These are phyloP conservation scores for Philereme vetulata DNA, from an alignment of 2,888 invertebrate species.

Conservation along the genomic window DNA sequence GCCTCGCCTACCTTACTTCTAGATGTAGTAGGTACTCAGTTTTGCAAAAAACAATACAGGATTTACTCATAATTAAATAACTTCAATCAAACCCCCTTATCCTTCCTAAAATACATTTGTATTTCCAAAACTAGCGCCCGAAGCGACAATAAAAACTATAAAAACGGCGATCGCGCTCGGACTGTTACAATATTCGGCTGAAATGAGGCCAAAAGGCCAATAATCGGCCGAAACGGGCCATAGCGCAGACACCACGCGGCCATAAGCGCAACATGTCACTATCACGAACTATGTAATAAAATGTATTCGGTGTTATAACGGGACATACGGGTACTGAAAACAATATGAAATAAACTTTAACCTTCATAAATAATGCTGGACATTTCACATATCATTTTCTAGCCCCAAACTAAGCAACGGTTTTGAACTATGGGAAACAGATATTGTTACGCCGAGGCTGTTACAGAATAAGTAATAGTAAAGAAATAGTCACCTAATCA, in stretches of 20 bases:
- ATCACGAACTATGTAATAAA: conserved; percentile 54
- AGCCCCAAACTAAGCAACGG: too few relatives aligned
- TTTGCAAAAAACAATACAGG: too few relatives aligned
- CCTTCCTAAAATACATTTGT: conserved; percentile 26
- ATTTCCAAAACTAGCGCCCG: conserved; percentile 41
- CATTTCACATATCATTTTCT: too few relatives aligned
- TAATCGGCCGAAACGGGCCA: conserved; percentile 44
- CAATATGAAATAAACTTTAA: too few relatives aligned
- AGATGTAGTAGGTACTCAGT: too few relatives aligned
- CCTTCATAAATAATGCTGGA: too few relatives aligned
- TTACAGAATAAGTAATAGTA: too few relatives aligned
- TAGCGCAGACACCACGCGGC: conserved; percentile 39
- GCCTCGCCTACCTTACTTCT: too few relatives aligned
- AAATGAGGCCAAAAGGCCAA: conserved; percentile 47
- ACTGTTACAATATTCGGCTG: conserved; percentile 53
- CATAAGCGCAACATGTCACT: conserved; percentile 58
- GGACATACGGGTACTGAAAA: conserved; percentile 3
- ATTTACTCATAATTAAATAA: too few relatives aligned
- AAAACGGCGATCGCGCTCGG: conserved; percentile 41
- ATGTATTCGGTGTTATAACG: conserved; percentile 37
- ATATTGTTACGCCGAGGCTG: too few relatives aligned
- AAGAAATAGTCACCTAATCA: too few relatives aligned
- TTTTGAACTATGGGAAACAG: too few relatives aligned
- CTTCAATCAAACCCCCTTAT: conserved; percentile 9
- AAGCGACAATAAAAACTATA: conserved; percentile 47